Evolutionary conservation across 2,888 invertebrate genomes (phyloP), one percentile per base, ranked within the genome.

Genomic region (Crioceris asparagi): DNA sequence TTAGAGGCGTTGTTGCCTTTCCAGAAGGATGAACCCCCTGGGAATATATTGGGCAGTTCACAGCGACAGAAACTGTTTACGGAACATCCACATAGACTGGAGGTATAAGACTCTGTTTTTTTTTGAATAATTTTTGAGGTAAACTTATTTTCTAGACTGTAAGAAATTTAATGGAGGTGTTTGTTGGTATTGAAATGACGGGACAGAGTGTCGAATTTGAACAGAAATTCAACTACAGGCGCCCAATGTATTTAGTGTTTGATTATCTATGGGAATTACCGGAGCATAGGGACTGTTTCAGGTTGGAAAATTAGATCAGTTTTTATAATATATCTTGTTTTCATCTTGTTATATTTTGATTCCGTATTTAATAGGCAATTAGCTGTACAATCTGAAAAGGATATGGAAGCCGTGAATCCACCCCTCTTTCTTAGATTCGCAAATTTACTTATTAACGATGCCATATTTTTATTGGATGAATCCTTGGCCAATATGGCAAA

Each of bases 171-270:
- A 66, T 94, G 38, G 78, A 88, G 57, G 92, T 96, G 6, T 96
- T 94, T 62, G 93, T 96, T n/a, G 85, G 87, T 46, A 96, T 96
- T 43, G 94, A 96, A 68, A 88, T 93, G 87, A 93, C 93, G 0
- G 94, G 94, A 0, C 88, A 93, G 60, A 87, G 83, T 56, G 93
- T 94, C 14, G 84, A 88, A 54, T 94, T 94, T 59, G 94, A 94
- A 60, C 91, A 94, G 63, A 96, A 94, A 66, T 96, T 96, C 63
- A 91, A 92, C 64, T 96, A 96, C 61, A 74, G 94, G 15, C 74
- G 90, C 26, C 94, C 94, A 2, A 94, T 96, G 92, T 94, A 96
- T 58, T 72, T 79, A 23, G 82, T 92, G 1, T 84, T 96, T 78
- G 83, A 91, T 59, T 92, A 85, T 64, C 67, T 94, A 30, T 94